Percentiles rank a stretch among this genome's conserved stretches.
Conservation (phyloP, 2,888 invertebrate genomes). For the Drosophila longiperda region DNA sequence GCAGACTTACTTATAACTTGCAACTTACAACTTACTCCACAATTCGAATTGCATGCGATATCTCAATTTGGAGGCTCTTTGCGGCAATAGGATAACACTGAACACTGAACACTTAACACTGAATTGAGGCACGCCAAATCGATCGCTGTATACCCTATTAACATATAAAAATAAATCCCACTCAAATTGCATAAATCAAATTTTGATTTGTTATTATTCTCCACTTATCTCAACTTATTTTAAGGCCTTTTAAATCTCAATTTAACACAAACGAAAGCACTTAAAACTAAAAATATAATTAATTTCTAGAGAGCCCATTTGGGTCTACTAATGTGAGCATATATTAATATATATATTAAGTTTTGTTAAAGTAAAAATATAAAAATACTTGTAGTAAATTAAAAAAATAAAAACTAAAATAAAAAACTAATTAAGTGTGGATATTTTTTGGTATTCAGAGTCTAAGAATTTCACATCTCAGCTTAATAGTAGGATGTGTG, state of each 20-base stretch:
- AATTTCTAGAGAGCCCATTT: neutral
- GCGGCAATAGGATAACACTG: conserved; percentile 41
- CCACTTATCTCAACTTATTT: neutral
- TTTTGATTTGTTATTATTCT: neutral
- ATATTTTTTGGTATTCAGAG: too few relatives aligned
- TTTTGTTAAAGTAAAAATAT: neutral
- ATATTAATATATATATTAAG: neutral
- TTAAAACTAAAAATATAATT: neutral
- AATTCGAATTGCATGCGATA: conserved; percentile 72
- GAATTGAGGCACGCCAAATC: neutral
- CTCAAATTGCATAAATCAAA: neutral
- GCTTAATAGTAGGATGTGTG: too few relatives aligned
- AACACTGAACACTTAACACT: neutral
- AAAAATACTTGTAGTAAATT: neutral
- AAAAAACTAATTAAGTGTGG: neutral
- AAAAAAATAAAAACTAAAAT: neutral
- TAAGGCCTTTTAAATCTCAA: fast-evolving
- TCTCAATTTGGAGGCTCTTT: conserved; percentile 79
- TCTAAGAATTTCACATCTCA: too few relatives aligned
- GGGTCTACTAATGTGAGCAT: too few relatives aligned
- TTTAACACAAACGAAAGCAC: too few relatives aligned
- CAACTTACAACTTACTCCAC: conserved; percentile 72
- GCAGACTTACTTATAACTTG: conserved; percentile 59
- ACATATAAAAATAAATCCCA: neutral
- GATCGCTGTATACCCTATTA: conserved; percentile 10